phyloP scores from a whole-genome alignment of 2,113 vertebrate species.

The Rhinichthys klamathensis region DNA sequence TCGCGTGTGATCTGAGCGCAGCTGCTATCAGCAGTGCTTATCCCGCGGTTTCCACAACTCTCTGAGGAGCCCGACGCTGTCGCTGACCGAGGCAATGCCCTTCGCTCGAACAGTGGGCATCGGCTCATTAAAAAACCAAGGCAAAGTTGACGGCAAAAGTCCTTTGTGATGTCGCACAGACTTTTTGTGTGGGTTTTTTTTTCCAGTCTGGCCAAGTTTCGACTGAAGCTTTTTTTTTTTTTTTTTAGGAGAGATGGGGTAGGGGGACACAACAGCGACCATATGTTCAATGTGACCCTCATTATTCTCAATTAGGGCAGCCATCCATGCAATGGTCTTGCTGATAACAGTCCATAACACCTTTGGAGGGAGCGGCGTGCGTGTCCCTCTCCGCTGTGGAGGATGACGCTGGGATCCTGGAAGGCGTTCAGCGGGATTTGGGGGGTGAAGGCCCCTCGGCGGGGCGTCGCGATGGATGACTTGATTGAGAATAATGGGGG shows the following conservation, averaged over 20 bases:
- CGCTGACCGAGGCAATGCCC: constrained; percentile 64
- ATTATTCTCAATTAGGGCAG: constrained; percentile 87
- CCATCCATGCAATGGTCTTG: constrained; percentile 84
- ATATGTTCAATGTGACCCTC: constrained; percentile 88
- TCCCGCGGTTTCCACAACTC: constrained; percentile 60
- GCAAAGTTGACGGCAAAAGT: constrained; percentile 23
- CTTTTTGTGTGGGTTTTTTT: constrained; percentile 54
- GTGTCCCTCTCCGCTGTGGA: constrained; percentile 50
- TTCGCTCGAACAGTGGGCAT: constrained; percentile 65
- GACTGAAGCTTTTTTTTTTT: constrained; percentile 70
- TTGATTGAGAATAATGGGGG: constrained; percentile 76
- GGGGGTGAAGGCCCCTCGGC: constrained; percentile 65
- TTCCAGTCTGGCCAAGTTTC: constrained; percentile 68
- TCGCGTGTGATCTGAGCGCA: constrained; percentile 64
- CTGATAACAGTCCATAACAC: constrained; percentile 81
- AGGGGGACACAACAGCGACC: constrained; percentile 81
- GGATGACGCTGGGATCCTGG: constrained; percentile 65
- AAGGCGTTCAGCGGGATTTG: constrained; percentile 62
- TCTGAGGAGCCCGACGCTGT: constrained; percentile 62
- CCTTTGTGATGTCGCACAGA: constrained; percentile 61
- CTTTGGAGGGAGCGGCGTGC: constrained; percentile 68
- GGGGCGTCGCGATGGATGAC: constrained; percentile 71
- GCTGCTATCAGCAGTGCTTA: constrained; percentile 67
- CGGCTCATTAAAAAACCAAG: constrained; percentile 56
- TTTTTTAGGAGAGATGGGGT: constrained; percentile 68